A percentile compares a stretch with the other conserved stretches of the same genome.
phyloP scores from a whole-genome alignment of 2,888 invertebrate species.

The Machimus atricapillus region DNA sequence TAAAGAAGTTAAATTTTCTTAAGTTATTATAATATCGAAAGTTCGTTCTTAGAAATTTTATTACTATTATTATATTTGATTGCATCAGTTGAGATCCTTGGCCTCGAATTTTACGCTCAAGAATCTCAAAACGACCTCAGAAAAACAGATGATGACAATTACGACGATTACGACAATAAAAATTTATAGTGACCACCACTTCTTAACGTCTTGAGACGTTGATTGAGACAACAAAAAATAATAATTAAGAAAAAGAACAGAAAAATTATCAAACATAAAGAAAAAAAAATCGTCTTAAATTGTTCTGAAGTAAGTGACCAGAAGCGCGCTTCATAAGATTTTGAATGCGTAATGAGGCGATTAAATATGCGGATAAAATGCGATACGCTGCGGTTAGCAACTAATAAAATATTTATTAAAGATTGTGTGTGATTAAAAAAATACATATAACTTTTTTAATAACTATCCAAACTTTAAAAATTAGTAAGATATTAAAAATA shows the following conservation, averaged over 20 bases:
- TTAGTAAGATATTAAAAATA: too few relatives aligned
- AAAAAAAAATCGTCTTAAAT: not conserved
- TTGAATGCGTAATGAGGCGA: conserved; percentile 17
- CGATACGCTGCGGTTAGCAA: not conserved
- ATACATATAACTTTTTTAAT: not conserved
- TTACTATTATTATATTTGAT: not conserved
- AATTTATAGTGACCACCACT: not conserved
- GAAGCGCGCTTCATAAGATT: not conserved
- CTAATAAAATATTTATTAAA: not conserved
- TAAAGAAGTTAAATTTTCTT: not conserved
- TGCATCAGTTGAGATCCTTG: conserved; percentile 30
- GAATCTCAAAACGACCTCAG: not conserved
- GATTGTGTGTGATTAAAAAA: not conserved
- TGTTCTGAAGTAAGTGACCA: not conserved
- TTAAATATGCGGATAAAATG: conserved; percentile 13
- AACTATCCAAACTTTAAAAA: not conserved
- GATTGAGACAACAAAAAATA: too few relatives aligned
- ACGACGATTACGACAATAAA: not conserved
- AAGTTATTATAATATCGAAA: too few relatives aligned
- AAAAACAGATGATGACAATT: not conserved
- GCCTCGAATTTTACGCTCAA: conserved; percentile 19
- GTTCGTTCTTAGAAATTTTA: not conserved
- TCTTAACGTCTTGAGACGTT: not conserved
- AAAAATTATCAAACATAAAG: too few relatives aligned
- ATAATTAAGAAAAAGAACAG: too few relatives aligned